Base-by-base conservation (phyloP, 2,113 vertebrate species). In the Rhinolophus ferrumequinum region DNA sequence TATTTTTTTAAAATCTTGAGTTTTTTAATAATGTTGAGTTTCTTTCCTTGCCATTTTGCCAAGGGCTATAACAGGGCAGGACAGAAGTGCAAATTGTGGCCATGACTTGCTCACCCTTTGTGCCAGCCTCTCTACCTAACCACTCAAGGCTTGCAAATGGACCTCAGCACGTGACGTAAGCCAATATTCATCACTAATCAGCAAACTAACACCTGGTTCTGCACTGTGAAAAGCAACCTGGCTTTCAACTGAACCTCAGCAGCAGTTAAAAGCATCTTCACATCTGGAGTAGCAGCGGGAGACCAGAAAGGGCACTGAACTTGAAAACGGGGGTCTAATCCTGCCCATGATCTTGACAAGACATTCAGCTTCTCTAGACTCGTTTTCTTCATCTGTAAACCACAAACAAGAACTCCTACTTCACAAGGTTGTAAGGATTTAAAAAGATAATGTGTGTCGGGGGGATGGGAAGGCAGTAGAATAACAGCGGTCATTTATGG, bases 11-110 rank as follows among this genome's bases (percentile, higher is more conserved):
- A 50, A 96, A 87, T 50, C 41, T 44, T 44, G 41, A 44, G 41
- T 44, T 44, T 44, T 44, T 44, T 41, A 41, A 41, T 41, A 41
- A 41, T 58, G 3, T 8, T 77, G 33, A 64, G 66, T 19, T 92
- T 80, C n/a, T 75, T 73, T 79, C 66, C 84, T 41, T 95, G 50
- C 38, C 38, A 89, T 66, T 90, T 72, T 95, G 30, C 64, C 47
- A 85, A 72, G 4, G 28, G 33, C 38, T 75, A 28, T 87, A 88
- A 77, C 19, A 88, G 30, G 54, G 33, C 41, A 92, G 10, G 7
- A 72, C 7, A 70, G 60, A 77, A 94, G 21, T 84, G 47, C 38
- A 88, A 70, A 84, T 33, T 77, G 62, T 82, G 35, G 15, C 70
- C 44, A 83, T 75, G 35, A 77, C 28, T 85, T 54, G 24, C 58